Evolutionary conservation across 2,888 invertebrate genomes (phyloP).

Genomic region (Drosophila mettleri): DNA sequence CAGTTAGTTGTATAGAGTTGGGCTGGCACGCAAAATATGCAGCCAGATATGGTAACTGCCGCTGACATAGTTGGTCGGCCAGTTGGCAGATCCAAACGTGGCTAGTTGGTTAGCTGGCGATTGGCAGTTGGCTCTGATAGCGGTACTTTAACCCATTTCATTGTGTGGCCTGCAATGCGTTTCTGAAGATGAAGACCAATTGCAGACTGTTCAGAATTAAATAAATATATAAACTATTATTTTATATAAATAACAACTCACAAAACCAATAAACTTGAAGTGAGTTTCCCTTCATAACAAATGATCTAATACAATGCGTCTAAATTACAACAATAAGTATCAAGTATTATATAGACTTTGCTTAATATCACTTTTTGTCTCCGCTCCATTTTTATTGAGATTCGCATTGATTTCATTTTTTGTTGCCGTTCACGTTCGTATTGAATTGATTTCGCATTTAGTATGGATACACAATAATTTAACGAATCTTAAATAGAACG

Average conservation of each 20-base stretch:
- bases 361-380: conserved; percentile 8
- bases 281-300: neutral
- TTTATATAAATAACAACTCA: neutral
- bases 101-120: conserved; percentile 27
- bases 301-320: conserved; percentile 17
- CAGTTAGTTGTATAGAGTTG: conserved; percentile 4
- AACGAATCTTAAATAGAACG: conserved; percentile 8
- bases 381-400: conserved; percentile 25
- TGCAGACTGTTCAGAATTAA: neutral
- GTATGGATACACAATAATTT: conserved; percentile 8
- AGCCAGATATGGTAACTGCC: conserved; percentile 45
- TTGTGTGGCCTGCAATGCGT: conserved; percentile 3
- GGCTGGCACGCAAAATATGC: conserved; percentile 55
- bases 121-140: conserved; percentile 26
- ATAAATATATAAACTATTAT: neutral
- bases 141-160: conserved; percentile 63
- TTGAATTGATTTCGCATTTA: conserved; percentile 7
- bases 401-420: conserved; percentile 31
- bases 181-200: neutral
- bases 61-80: conserved; percentile 53
- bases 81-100: conserved; percentile 54
- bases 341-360: neutral
- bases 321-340: neutral
- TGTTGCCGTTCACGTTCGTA: neutral
- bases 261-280: neutral